Conservation (phyloP, 2,888 invertebrate genomes). For the Parnassius mnemosyne region DNA sequence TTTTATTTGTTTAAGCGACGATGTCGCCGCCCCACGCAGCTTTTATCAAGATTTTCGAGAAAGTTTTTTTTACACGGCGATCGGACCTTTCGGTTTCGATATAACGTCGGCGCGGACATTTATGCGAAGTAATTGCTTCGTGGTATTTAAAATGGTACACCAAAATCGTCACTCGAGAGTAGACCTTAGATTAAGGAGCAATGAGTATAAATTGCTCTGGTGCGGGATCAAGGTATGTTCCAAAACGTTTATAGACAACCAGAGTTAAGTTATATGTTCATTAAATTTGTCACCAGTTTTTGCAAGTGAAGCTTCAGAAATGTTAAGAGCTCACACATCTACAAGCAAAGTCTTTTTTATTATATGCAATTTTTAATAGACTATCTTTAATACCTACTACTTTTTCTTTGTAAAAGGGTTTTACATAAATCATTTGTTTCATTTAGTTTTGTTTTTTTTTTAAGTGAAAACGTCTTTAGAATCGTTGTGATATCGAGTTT, state of each 20-base stretch:
- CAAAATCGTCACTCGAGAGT: constrained; percentile 18
- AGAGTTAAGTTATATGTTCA: constrained; percentile 25
- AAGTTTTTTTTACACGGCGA: constrained; percentile 29
- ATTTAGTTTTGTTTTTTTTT: no score
- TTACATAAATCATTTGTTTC: no score
- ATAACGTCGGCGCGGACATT: constrained; percentile 44
- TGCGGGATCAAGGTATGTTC: constrained; percentile 2
- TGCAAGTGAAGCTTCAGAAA: constrained; percentile 26
- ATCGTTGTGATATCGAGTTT: no score
- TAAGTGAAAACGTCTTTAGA: no score
- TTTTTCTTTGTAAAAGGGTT: neutral
- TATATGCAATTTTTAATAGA: neutral
- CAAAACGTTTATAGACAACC: constrained; percentile 19
- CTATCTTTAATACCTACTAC: neutral
- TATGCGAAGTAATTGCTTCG: constrained; percentile 49
- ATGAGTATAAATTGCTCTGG: constrained; percentile 19
- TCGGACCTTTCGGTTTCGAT: constrained; percentile 30
- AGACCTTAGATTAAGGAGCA: constrained; percentile 18
- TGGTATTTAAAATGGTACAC: constrained; percentile 45
- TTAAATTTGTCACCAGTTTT: constrained; percentile 32
- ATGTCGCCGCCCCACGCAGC: constrained; percentile 59
- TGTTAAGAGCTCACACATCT: constrained; percentile 15
- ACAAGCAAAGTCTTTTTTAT: constrained; percentile 9
- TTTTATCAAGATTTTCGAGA: constrained; percentile 53
- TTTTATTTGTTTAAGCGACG: constrained; percentile 44